These are phyloP conservation scores for Sceliomorpha sp. DNA, from an alignment of 2,888 invertebrate genomes.

Conservation along the genomic window DNA sequence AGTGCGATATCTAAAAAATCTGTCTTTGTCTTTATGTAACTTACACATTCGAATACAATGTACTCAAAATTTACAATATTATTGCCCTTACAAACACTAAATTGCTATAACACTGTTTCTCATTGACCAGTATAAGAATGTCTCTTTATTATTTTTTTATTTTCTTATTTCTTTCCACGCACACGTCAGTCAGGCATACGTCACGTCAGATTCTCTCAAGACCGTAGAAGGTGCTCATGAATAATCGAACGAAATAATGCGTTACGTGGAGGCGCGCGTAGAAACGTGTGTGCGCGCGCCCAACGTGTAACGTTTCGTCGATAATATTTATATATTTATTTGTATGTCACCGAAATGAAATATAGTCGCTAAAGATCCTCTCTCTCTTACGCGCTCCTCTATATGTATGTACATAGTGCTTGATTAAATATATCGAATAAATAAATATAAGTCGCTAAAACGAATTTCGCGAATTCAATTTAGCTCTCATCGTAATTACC, in stretches of 20 bases:
- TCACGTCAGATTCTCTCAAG: slow-evolving; percentile 26
- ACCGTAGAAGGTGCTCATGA: slow-evolving; percentile 25
- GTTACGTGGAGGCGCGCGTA: slow-evolving; percentile 9
- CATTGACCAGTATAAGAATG: slow-evolving; percentile 51
- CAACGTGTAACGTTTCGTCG: slow-evolving; percentile 25
- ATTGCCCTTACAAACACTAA: slow-evolving; percentile 76
- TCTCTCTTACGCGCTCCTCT: slow-evolving; percentile 11
- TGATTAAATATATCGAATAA: slow-evolving; percentile 20
- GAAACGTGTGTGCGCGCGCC: slow-evolving; percentile 23
- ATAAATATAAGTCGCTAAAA: slow-evolving; percentile 22
- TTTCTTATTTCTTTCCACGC: slow-evolving; percentile 26
- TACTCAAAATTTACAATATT: slow-evolving; percentile 77
- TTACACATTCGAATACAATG: slow-evolving; percentile 76
- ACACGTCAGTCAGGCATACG: slow-evolving; percentile 20
- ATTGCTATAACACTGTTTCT: slow-evolving; percentile 64
- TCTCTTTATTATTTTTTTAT: slow-evolving; percentile 19
- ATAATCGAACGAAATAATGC: slow-evolving; percentile 16
- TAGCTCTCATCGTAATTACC: slow-evolving; percentile 6
- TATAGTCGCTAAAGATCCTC: slow-evolving; percentile 18
- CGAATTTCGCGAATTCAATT: slow-evolving; percentile 1
- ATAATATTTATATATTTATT: slow-evolving; percentile 13
- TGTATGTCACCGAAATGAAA: slow-evolving; percentile 20
- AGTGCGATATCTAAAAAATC: slow-evolving; percentile 79
- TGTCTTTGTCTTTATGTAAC: slow-evolving; percentile 74
- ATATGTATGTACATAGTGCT: slow-evolving; percentile 34